Conservation (phyloP, 2,113 vertebrate species). For the Protobothrops flavoviridis region DNA sequence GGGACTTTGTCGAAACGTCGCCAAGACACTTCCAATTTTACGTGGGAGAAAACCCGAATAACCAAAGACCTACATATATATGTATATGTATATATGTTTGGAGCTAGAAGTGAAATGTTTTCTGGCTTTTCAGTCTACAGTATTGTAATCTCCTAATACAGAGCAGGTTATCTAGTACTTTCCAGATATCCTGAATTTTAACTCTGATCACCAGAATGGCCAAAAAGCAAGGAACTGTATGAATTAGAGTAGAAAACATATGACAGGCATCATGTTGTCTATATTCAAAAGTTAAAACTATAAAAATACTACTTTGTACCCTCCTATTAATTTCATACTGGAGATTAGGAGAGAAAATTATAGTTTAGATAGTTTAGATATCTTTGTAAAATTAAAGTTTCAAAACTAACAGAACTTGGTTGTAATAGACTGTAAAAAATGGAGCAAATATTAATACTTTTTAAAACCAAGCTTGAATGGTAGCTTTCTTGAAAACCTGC, state of each 20-base stretch:
- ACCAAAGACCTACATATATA: no score
- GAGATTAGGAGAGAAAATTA: background rate
- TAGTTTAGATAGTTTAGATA: background rate
- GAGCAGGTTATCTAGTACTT: background rate
- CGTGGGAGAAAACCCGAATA: no score
- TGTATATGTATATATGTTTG: background rate
- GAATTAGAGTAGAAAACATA: background rate
- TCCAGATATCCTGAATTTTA: background rate
- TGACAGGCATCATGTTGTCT: background rate
- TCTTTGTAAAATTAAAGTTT: background rate
- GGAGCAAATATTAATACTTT: background rate
- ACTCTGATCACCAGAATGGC: background rate
- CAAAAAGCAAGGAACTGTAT: background rate
- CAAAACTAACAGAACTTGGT: background rate
- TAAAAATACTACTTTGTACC: background rate
- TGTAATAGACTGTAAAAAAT: background rate
- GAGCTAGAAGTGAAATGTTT: background rate
- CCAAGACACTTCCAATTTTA: no score
- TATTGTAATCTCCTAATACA: background rate
- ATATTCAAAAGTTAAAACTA: background rate
- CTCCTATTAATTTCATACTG: background rate
- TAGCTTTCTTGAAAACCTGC: background rate
- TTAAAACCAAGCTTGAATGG: background rate
- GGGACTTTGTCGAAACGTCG: no score
- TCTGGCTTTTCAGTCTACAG: background rate